These are phyloP conservation scores for Hemicordylus capensis DNA, from an alignment of 2,113 vertebrate genomes.

Conservation along the genomic window DNA sequence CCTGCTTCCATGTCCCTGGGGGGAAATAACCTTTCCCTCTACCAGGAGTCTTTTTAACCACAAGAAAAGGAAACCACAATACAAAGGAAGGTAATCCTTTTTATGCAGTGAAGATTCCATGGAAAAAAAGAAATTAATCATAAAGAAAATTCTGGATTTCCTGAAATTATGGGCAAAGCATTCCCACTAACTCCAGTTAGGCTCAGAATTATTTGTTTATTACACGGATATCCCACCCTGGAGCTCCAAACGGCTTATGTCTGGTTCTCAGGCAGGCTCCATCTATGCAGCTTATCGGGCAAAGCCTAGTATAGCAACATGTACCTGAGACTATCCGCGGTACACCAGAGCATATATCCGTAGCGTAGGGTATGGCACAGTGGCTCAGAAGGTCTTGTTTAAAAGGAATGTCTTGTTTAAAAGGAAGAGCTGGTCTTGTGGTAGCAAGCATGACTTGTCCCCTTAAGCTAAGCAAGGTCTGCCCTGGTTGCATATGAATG, in stretches of 20 bases:
- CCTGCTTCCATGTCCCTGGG: background rate
- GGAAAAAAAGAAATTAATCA: background rate
- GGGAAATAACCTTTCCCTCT: background rate
- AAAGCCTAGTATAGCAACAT: too few relatives aligned
- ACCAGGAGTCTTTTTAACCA: background rate
- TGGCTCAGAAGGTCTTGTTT: too few relatives aligned
- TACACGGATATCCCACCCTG: background rate
- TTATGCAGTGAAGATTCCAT: background rate
- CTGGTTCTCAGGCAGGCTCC: background rate
- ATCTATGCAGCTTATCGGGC: background rate
- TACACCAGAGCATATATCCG: too few relatives aligned
- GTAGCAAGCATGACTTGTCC: too few relatives aligned
- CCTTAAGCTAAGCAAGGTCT: too few relatives aligned
- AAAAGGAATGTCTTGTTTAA: too few relatives aligned
- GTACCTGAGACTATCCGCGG: too few relatives aligned
- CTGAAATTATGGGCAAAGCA: background rate
- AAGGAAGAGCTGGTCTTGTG: too few relatives aligned
- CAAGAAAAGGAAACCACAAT: background rate
- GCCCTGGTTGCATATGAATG: too few relatives aligned
- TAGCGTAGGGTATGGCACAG: too few relatives aligned
- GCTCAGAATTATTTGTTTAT: background rate
- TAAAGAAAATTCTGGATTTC: background rate
- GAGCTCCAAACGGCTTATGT: background rate
- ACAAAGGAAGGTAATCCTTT: background rate
- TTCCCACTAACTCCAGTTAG: too few relatives aligned